Conservation (phyloP, 2,888 invertebrate species). For the Myopa testacea region DNA sequence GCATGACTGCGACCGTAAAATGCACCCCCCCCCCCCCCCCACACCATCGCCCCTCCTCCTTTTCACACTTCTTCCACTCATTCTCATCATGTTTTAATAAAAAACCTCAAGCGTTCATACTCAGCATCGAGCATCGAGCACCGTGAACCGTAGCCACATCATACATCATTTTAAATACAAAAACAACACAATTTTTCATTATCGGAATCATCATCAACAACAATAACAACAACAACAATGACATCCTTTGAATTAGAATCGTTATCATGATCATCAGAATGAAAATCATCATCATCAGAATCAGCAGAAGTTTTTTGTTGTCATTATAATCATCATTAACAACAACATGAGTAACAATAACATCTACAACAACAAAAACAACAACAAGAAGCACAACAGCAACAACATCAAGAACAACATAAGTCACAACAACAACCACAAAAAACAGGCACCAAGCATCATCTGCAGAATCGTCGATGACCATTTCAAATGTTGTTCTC, state of each 20-base stretch:
- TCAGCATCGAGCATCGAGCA: conserved; percentile 1
- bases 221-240: background rate
- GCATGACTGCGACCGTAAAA: conserved; percentile 32
- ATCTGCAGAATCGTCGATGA: conserved; percentile 55
- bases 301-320: background rate
- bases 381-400: too few relatives aligned
- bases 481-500: conserved; percentile 57
- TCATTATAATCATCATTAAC: conserved; percentile 8
- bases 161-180: conserved; percentile 62
- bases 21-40: background rate
- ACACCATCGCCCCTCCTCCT: background rate
- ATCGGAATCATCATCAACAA: background rate
- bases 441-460: background rate
- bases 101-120: conserved; percentile 26
- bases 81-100: conserved; percentile 34
- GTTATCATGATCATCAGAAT: background rate
- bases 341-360: background rate
- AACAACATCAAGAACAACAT: background rate
- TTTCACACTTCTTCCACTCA: background rate
- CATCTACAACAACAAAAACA: too few relatives aligned
- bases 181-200: conserved; percentile 15
- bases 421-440: background rate
- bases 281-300: background rate
- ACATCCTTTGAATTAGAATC: background rate
- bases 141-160: conserved; percentile 30